phyloP scores from a whole-genome alignment of 2,888 invertebrate species.

The Gryllus longicercus region DNA sequence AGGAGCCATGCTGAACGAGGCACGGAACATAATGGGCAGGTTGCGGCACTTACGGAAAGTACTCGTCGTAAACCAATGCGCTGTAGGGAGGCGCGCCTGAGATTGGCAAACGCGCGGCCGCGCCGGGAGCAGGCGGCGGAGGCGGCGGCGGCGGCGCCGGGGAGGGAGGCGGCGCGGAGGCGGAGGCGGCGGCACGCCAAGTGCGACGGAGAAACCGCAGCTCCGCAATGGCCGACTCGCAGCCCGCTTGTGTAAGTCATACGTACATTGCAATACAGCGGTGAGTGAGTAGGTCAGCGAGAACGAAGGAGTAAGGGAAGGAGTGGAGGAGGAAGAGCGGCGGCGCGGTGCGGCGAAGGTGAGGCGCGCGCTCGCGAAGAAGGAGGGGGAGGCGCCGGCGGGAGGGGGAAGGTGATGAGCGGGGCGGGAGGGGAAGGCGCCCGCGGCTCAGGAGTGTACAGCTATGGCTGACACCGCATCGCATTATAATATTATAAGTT shows the following conservation, averaged over 20 bases:
- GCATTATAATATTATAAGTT: constrained; percentile 1
- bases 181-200: constrained; percentile 5
- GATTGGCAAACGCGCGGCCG: neutral
- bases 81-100: neutral
- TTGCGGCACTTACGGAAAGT: neutral
- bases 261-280: neutral
- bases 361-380: no score
- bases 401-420: neutral
- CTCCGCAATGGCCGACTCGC: neutral
- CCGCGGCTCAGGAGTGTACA: neutral
- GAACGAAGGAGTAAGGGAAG: neutral
- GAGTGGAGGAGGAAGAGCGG: neutral
- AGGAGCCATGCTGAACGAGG: neutral
- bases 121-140: neutral
- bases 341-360: no score
- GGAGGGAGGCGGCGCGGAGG: neutral
- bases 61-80: neutral
- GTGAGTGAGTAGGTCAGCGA: constrained; percentile 4
- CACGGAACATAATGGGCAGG: constrained; percentile 17
- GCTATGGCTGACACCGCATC: neutral
- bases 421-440: neutral
- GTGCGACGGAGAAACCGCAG: neutral
- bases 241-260: neutral
- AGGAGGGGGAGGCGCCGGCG: neutral
- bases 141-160: neutral